Evolutionary conservation across 2,113 vertebrate species (phyloP), one percentile per base, ranked within the genome.

Genomic region (Geothlypis trichas): DNA sequence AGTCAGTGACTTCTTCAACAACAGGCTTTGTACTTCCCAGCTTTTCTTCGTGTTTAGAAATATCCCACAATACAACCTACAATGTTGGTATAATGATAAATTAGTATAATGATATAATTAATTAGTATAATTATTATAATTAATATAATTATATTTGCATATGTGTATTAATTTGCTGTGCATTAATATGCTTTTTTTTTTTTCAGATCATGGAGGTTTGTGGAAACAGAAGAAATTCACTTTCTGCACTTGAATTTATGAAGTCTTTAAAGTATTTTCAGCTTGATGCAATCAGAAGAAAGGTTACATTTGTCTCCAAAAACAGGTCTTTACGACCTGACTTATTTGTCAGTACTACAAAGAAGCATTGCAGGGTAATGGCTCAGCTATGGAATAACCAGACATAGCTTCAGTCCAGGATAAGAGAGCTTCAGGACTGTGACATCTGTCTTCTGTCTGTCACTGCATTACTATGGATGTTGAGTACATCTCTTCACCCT

Each of bases 21-120:
- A 90, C 87, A 1, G 93, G 37, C 49, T 97, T 97, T 23, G 95
- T 68, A 49, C 87, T 98, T 88, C 97, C 96, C 73, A 99, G 96
- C 58, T 92, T 97, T 3, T 97, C 92, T 55, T 97, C 91, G 5
- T 99, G 92, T 41, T 97, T 87, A 8, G 99, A 99, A 90, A 99
- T 98, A 91, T 99, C 98, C 99, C 99, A 99, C 42, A 99, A 76
- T 75, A 98, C 97, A 39, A 99, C 76, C 99, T 99, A 85, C 27
- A 86, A 88, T n/a, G n/a, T n/a, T n/a, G n/a, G n/a, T n/a, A n/a
- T n/a, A n/a, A n/a, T 52, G 21, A 93, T 49, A 96, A 87, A 83
- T 30, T 2, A 74, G 22, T 59, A 31, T 31, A 46, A 39, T 39
- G 37, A 39, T 39, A 39, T 39, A 39, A 39, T 39, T 39, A 39